Evolutionary conservation across 1,140 invertebrate species (phyloP), one percentile per base, ranked within the genome.

Genomic region (Ceratina australensis): DNA sequence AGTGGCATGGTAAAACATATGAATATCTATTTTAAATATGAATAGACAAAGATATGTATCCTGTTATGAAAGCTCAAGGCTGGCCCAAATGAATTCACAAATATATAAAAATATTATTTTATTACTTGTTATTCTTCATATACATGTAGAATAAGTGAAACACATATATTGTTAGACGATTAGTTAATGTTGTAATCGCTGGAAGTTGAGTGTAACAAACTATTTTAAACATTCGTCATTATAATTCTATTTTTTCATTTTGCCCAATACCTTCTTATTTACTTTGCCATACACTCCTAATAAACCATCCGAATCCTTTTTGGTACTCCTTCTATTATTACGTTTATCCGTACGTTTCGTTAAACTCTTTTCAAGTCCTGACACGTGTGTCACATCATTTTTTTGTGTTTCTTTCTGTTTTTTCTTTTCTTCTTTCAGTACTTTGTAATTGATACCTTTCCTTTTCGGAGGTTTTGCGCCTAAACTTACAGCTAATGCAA

Each of bases 401-500:
- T 56, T 91, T 63, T 28, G 91, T 86, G 52, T 90, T 89, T 28
- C 87, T 84, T 88, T 92, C 4, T 93, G 87, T n/a, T 24, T 90
- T 77, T 63, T 92, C 88, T 26, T 92, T 88, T 71, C 88, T 87
- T 80, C 92, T 85, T 87, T 88, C 82, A 84, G 92, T 75, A 26
- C 88, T 86, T 95, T 95, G 79, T 95, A 95, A 88, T 95, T 95
- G 67, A 91, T 92, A 24, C 86, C 88, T 47, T 88, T 89, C 63
- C 93, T 95, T 81, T 94, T 95, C 3, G 92, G 93, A 3, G 94
- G 93, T 87, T 93, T 94, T 12, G 94, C 95, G 33, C 94, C 95
- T 75, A 95, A 91, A 80, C 93, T 94, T 28, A 95, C 90, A 13
- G 94, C 92, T 24, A 95, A 89, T 26, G 93, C 93, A 26, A 94